These are phyloP conservation scores for Bovichtus diacanthus DNA, from an alignment of 2,797 vertebrate genomes.

Conservation along the genomic window DNA sequence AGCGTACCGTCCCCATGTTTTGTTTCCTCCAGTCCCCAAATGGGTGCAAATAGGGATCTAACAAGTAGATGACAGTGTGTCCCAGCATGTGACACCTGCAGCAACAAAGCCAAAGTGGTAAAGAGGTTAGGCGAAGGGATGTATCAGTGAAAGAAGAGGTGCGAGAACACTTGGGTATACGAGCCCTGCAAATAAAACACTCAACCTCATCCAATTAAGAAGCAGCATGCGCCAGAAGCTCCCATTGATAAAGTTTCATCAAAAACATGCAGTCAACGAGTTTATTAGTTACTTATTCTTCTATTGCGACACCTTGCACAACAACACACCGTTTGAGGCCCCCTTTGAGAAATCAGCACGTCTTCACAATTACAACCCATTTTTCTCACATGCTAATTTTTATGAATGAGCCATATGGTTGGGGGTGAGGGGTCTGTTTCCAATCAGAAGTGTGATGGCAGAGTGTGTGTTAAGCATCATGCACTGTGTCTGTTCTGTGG, in stretches of 20 bases:
- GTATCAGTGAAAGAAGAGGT: constrained; percentile 30
- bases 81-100: constrained; percentile 56
- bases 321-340: not conserved
- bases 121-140: constrained; percentile 32
- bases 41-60: constrained; percentile 45
- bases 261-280: constrained; percentile 1
- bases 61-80: constrained; percentile 55
- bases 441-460: constrained; percentile 42
- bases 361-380: not conserved
- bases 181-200: constrained; percentile 12
- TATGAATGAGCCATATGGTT: constrained; percentile 57
- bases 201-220: constrained; percentile 36
- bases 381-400: constrained; percentile 43
- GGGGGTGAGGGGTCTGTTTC: constrained; percentile 19
- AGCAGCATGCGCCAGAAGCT: constrained; percentile 35
- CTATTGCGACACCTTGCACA: not conserved
- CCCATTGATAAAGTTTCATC: not conserved
- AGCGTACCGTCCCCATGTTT: not conserved
- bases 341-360: constrained; percentile 13
- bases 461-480: constrained; percentile 36
- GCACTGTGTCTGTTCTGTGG: constrained; percentile 41
- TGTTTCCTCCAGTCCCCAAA: constrained; percentile 41
- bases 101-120: constrained; percentile 41
- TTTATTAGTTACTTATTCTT: not conserved
- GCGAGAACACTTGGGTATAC: constrained; percentile 20